Percentiles rank a stretch among this genome's conserved stretches.
phyloP scores from a whole-genome alignment of 2,888 invertebrate genomes.

The Habroteleia sp. region DNA sequence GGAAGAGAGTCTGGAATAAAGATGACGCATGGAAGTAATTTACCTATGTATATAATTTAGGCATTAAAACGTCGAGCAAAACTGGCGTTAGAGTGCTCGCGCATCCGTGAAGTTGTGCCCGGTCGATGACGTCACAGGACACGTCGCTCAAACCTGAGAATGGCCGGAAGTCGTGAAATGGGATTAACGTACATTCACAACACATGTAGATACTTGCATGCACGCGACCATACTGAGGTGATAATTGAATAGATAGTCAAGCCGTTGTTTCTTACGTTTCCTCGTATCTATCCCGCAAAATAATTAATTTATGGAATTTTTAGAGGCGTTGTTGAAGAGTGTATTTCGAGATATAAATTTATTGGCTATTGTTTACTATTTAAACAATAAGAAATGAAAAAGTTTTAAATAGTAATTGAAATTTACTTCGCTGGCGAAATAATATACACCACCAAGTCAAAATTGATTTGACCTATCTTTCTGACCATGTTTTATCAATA shows the following conservation, averaged over 20 bases:
- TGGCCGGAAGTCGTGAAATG: slow-evolving; percentile 81
- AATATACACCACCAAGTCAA: too few relatives aligned
- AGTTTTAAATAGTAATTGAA: too few relatives aligned
- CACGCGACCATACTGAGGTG: slow-evolving; percentile 75
- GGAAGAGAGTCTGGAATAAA: slow-evolving; percentile 20
- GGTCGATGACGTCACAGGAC: slow-evolving; percentile 78
- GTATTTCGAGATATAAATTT: too few relatives aligned
- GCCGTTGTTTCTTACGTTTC: slow-evolving; percentile 56
- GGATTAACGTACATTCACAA: slow-evolving; percentile 74
- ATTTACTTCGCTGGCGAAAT: too few relatives aligned
- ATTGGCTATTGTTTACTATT: too few relatives aligned
- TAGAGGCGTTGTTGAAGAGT: too few relatives aligned
- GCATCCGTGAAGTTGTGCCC: slow-evolving; percentile 73
- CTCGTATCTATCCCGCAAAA: slow-evolving; percentile 23
- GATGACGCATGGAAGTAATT: slow-evolving; percentile 67
- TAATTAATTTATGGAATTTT: too few relatives aligned
- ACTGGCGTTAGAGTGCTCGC: slow-evolving; percentile 67
- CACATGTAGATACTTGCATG: slow-evolving; percentile 70
- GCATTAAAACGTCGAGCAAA: slow-evolving; percentile 69
- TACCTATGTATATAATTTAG: slow-evolving; percentile 71
- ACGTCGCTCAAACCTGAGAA: slow-evolving; percentile 80
- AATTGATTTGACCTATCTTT: too few relatives aligned
- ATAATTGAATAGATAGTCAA: slow-evolving; percentile 80
- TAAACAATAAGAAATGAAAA: too few relatives aligned
- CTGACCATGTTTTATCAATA: too few relatives aligned